Evolutionary conservation across 2,797 vertebrate genomes (phyloP), one percentile per base, ranked within the genome.

Genomic region (Pogonophryne albipinna): DNA sequence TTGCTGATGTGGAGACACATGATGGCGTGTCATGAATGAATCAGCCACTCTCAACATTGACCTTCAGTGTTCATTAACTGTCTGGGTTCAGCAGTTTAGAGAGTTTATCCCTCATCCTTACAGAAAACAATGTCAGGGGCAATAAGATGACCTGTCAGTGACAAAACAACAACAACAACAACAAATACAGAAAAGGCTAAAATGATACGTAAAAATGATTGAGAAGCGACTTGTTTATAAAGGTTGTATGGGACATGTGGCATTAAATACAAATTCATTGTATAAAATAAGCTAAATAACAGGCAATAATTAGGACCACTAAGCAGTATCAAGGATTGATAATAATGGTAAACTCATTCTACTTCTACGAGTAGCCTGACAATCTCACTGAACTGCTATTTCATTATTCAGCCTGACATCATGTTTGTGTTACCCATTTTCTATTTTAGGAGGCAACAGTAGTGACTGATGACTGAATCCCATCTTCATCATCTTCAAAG

Each of bases 1-100:
- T 20, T 41, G 6, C 27, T 45, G 55, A 45, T 52, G 15, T 44
- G 46, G 51, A 71, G 70, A 55, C 42, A 44, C 65, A 78, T 38
- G 69, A 82, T 6, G 55, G 50, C 52, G 14, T 15, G 10, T 52
- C 66, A 67, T 17, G 47, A 76, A 60, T 83, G 80, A 86, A 81
- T 86, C 79, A 86, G 66, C 47, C 56, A 38, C 58, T 75, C 58
- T 44, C 70, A 75, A 45, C 67, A 4, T 50, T 86, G 81, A 84
- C 86, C 85, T 90, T 88, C 34, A 11, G 52, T 66, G 59, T 71
- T 73, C 46, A 50, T 73, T 62, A 79, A 82, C 65, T 11, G 66
- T 53, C 57, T 66, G 76, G n/a, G 56, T 62, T 56, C 66, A 42
- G 60, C 53, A 34, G 50, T 68, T 80, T 62, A 50, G 1, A 2